These are phyloP conservation scores for Myrmophylax atrothorax DNA, from an alignment of 2,113 vertebrate species.

Conservation along the genomic window DNA sequence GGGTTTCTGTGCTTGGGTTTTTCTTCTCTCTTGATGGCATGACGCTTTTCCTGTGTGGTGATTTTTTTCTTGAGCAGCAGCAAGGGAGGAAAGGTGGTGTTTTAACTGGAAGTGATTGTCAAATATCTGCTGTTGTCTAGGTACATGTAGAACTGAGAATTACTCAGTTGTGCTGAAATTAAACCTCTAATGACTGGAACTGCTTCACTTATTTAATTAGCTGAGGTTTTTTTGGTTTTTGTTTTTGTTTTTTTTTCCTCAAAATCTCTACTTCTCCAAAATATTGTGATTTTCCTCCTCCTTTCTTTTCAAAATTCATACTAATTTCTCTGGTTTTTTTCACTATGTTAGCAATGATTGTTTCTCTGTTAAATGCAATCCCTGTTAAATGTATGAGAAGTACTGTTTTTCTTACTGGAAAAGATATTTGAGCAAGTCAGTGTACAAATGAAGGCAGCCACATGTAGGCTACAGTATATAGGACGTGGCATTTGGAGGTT, in stretches of 20 bases:
- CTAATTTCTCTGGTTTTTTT: background rate
- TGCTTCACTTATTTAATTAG: background rate
- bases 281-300: background rate
- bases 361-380: background rate
- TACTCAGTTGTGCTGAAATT: background rate
- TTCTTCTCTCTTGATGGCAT: background rate
- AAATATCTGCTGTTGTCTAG: background rate
- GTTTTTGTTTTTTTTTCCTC: background rate
- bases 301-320: background rate
- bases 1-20: background rate
- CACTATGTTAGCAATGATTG: background rate
- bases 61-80: background rate
- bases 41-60: background rate
- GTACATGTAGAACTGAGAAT: background rate
- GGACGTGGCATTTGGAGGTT: slow-evolving; percentile 1
- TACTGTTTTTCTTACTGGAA: background rate
- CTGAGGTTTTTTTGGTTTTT: background rate
- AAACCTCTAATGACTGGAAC: background rate
- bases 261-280: background rate
- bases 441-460: background rate
- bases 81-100: background rate
- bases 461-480: background rate
- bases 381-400: background rate
- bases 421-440: background rate
- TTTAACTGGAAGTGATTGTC: background rate